Conservation (phyloP, 1,140 invertebrate species). For the Colletes latitarsis region DNA sequence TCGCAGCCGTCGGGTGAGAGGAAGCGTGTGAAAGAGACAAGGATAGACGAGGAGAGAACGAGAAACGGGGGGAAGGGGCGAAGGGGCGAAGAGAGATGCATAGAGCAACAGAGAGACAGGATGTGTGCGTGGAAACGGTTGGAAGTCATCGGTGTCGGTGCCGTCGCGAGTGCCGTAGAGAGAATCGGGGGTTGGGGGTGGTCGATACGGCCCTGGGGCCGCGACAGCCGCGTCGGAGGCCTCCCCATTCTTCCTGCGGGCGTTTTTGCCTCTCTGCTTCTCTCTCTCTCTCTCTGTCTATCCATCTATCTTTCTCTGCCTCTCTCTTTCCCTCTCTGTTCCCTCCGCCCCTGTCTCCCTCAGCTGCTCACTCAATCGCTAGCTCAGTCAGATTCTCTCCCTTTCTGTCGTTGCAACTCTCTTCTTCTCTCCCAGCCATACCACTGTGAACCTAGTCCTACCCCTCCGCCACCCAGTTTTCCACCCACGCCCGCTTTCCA, state of each 20-base stretch:
- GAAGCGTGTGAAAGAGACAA: conserved; percentile 10
- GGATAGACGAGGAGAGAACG: conserved; percentile 28
- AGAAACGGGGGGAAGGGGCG: background rate
- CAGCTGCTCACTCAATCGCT: background rate
- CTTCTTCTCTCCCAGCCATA: conserved; percentile 24
- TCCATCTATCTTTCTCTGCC: background rate
- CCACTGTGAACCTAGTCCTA: conserved; percentile 50
- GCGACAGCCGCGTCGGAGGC: conserved; percentile 77
- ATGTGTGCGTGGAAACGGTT: conserved; percentile 62
- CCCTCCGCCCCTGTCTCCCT: background rate
- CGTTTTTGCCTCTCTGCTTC: conserved; percentile 75
- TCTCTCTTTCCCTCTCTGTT: background rate
- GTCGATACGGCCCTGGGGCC: conserved; percentile 79
- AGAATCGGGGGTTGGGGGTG: conserved; percentile 66
- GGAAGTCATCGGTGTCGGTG: conserved; percentile 62
- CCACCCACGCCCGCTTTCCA: conserved; percentile 63
- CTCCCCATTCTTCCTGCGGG: conserved; percentile 79
- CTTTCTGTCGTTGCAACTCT: background rate
- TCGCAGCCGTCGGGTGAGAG: conserved; percentile 19
- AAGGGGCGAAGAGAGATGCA: conserved; percentile 24
- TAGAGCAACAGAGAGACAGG: conserved; percentile 55
- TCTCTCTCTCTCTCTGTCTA: conserved; percentile 25
- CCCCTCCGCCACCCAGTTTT: conserved; percentile 51
- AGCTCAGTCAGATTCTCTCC: background rate
- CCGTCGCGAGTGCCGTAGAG: conserved; percentile 55